A percentile compares a stretch with the other conserved stretches of the same genome.
phyloP scores from a whole-genome alignment of 2,888 invertebrate genomes.

The Cataglyphis rosenhaueri region DNA sequence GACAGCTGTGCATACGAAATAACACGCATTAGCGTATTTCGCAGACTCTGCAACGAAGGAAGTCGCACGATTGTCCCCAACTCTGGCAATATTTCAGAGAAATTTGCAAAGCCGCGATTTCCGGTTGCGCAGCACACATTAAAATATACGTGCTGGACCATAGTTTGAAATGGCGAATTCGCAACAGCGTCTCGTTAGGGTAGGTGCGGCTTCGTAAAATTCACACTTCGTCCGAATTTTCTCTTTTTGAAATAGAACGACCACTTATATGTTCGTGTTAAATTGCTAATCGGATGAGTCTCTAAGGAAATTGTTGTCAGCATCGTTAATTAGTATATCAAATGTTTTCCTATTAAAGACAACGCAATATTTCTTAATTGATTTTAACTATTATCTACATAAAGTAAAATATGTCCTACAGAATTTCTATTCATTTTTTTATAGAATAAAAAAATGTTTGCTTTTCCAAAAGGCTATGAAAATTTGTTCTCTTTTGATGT shows the following conservation, averaged over 20 bases:
- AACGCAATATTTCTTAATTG: not conserved
- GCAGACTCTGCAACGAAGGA: constrained; percentile 8
- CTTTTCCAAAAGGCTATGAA: not conserved
- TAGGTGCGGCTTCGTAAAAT: not conserved
- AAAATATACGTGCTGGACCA: constrained; percentile 26
- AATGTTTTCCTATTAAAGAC: not conserved
- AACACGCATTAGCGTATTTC: constrained; percentile 38
- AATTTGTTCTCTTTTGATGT: too few relatives aligned
- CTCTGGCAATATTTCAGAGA: constrained; percentile 20
- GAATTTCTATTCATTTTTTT: not conserved
- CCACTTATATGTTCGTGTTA: not conserved
- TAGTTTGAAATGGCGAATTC: not conserved
- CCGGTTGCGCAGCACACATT: constrained; percentile 34
- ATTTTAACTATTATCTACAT: not conserved
- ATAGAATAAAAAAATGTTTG: not conserved
- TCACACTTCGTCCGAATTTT: not conserved
- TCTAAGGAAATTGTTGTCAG: not conserved
- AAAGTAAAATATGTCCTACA: not conserved
- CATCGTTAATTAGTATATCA: not conserved
- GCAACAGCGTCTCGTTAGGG: not conserved
- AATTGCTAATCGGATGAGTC: not conserved
- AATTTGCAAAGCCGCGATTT: constrained; percentile 47
- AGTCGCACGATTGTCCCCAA: constrained; percentile 25
- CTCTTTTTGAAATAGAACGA: not conserved
- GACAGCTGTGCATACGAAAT: constrained; percentile 5